Evolutionary conservation across 2,797 vertebrate genomes (phyloP), one percentile per base, ranked within the genome.

Genomic region (Taeniopygia guttata): DNA sequence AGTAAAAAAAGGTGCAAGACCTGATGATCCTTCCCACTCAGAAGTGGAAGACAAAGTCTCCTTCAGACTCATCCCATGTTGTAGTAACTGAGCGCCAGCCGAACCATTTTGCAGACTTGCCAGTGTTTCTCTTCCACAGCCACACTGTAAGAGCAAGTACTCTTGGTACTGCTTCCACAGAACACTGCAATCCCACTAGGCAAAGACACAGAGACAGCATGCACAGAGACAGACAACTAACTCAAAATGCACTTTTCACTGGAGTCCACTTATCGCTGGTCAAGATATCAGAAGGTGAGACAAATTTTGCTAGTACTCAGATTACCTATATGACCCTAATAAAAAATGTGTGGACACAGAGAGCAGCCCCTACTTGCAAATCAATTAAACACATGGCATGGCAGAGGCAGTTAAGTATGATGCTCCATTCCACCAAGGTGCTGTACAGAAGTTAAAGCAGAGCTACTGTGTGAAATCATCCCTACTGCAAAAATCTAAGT

Each of bases 221-320:
- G 16, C 51, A 87, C 34, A 88, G 15, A 58, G 32, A 77, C 16
- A 78, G 22, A 66, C 27, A 79, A 38, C 23, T 60, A 49, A 68
- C 22, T 58, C 40, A 70, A 68, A 75, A 67, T 12, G 5, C 29
- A 40, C 40, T 23, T 69, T 77, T 40, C 30, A 46, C 55, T 32
- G 12, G 62, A 73, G 27, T 70, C 48, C 29, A 21, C 26, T 2
- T 10, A 55, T 13, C 3, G 1, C n/a, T n/a, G 18, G 26, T 36
- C 56, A 42, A 2, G 2, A 5, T n/a, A 86, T 12, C 4, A 9
- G 23, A 52, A 32, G 36, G 46, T 7, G 67, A 77, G 48, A 59
- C 10, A 25, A 0, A 0, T 48, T 43, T n/a, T n/a, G 8, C 32
- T 26, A 48, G 36, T 84, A 69, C 8, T 45, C 30, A 60, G 49